Evolutionary conservation across 2,797 vertebrate genomes (phyloP).

Genomic region (Nannoperca australis): DNA sequence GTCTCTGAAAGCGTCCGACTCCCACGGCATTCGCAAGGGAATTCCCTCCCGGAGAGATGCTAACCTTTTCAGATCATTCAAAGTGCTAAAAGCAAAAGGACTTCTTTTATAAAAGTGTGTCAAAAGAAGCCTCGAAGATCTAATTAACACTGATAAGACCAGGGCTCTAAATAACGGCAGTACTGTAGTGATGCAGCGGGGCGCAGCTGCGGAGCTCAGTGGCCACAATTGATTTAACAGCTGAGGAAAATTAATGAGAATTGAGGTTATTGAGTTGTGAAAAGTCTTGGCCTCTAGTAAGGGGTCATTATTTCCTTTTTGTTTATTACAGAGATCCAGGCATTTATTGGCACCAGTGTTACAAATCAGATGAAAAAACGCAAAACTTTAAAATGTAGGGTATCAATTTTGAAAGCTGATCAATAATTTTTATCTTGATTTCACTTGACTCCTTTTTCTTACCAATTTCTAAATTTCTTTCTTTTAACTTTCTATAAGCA

Average conservation of each 20-base stretch:
- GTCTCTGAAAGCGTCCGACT: conserved; percentile 17
- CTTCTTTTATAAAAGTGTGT: conserved; percentile 37
- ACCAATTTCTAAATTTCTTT: neutral
- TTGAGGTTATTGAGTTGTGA: neutral
- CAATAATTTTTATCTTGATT: neutral
- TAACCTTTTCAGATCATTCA: conserved; percentile 32
- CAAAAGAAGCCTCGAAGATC: conserved; percentile 42
- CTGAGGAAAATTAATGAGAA: conserved; percentile 9
- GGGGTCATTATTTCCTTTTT: neutral
- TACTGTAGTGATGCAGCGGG: conserved; percentile 18
- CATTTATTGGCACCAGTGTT: neutral
- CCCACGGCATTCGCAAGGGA: conserved; percentile 1
- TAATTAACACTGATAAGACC: conserved; percentile 33
- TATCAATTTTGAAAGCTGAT: neutral
- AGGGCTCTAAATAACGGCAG: conserved; percentile 38
- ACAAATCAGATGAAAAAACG: neutral
- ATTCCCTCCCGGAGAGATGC: conserved; percentile 26
- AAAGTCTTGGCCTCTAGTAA: neutral
- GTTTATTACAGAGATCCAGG: neutral
- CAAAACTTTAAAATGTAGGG: no score
- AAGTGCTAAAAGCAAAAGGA: conserved; percentile 21
- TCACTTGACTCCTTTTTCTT: neutral
- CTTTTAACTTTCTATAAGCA: no score
- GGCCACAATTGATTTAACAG: conserved; percentile 20
- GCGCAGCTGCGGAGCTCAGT: conserved; percentile 25